Conservation (phyloP, 2,797 vertebrate species). For the Hirundo rustica region DNA sequence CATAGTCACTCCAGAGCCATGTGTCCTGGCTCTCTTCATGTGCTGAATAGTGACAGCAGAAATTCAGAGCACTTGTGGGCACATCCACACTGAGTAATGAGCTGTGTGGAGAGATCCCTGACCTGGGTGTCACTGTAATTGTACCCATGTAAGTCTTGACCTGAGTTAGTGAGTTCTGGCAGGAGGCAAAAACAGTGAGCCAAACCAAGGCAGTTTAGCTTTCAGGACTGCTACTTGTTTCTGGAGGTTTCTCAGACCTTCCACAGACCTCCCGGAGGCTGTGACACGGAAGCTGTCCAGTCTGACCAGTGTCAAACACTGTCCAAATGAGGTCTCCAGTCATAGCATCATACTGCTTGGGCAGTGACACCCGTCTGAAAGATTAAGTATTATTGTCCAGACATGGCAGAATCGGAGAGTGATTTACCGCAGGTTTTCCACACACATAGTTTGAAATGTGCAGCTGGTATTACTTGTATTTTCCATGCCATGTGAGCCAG, state of each 20-base stretch:
- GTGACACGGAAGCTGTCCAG: not conserved
- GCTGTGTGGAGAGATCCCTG: not conserved
- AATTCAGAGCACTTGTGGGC: not conserved
- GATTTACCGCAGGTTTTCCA: not conserved
- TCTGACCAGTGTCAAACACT: not conserved
- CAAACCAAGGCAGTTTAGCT: not conserved
- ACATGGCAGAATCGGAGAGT: accelerated
- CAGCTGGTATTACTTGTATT: slow-evolving; percentile 14
- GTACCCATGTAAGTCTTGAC: not conserved
- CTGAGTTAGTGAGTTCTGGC: not conserved
- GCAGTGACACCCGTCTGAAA: not conserved
- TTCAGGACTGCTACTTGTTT: not conserved
- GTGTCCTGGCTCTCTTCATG: not conserved
- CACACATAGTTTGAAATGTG: not conserved
- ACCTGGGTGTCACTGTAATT: not conserved
- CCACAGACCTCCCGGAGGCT: not conserved
- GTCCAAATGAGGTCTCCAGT: not conserved
- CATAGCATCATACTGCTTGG: accelerated
- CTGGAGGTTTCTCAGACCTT: not conserved
- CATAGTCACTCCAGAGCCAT: not conserved
- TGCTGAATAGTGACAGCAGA: not conserved
- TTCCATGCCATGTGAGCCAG: not conserved
- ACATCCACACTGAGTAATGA: accelerated
- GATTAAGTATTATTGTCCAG: accelerated
- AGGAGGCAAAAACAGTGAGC: not conserved